phyloP scores from a whole-genome alignment of 2,888 invertebrate genomes.

The Meghimatium bilineatum region DNA sequence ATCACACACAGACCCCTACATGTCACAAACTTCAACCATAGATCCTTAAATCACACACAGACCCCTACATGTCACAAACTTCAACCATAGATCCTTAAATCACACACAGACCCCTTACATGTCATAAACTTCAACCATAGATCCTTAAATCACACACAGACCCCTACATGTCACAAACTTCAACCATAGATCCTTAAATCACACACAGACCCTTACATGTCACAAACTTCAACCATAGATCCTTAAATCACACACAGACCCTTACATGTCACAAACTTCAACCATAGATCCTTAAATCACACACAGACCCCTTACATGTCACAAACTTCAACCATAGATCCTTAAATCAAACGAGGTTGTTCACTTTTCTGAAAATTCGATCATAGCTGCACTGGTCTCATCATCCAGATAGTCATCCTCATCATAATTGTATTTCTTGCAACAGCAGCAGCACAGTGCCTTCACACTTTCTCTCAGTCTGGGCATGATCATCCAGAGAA shows the following conservation, averaged over 20 bases:
- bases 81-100: too few species aligned
- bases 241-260: background rate
- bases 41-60: background rate
- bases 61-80: too few species aligned
- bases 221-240: background rate
- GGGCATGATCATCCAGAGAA: slow-evolving; percentile 51
- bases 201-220: background rate
- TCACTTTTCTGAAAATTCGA: slow-evolving; percentile 31
- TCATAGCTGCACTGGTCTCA: slow-evolving; percentile 39
- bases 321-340: too few species aligned
- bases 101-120: too few species aligned
- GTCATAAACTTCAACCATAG: too few species aligned
- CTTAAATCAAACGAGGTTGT: too few species aligned
- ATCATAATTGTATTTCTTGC: slow-evolving; percentile 12
- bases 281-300: background rate
- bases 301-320: too few species aligned
- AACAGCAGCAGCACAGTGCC: slow-evolving; percentile 43
- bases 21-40: slow-evolving; percentile 37
- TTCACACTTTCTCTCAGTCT: slow-evolving; percentile 40
- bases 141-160: too few species aligned
- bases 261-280: too few species aligned
- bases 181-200: too few species aligned
- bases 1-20: too few species aligned
- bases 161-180: too few species aligned
- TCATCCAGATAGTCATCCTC: slow-evolving; percentile 37